Evolutionary conservation across 2,113 vertebrate genomes (phyloP), one percentile per base, ranked within the genome.

Genomic region (Nothoprocta perdicaria): DNA sequence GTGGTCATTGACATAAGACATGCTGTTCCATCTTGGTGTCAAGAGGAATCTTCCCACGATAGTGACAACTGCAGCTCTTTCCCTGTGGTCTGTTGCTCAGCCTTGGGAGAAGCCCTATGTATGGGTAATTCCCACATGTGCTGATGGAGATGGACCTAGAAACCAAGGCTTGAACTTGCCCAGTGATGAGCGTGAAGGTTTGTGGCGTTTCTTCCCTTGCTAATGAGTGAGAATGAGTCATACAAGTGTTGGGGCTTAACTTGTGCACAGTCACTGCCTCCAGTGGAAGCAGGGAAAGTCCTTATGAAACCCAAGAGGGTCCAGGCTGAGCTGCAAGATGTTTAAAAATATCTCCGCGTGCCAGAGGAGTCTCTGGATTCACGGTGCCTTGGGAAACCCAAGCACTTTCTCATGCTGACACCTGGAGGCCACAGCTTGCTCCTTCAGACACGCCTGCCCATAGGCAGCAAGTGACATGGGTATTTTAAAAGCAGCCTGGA

Each of bases 341-440:
- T 83, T 93, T 95, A 95, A 95, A 95, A 96, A 96, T 92, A 93
- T 83, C 92, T 88, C 69, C 0, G 66, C 94, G 58, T 95, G 94
- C 91, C 91, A 66, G 85, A 95, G 75, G 84, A 85, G 89, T 93
- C 94, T 87, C 87, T 92, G 96, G 84, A n/a, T 91, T 87, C 80
- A 73, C 65, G 84, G 77, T 1, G 94, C 92, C 91, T 83, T 77
- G 94, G 91, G 89, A 52, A 80, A 88, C 84, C 68, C 91, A 96
- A 95, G 95, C 95, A 94, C 94, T 95, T 94, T 96, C 96, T 93
- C 95, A 92, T 96, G 91, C 95, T 96, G 96, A 96, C 96, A 96
- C 95, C 96, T 95, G 94, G 94, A 96, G 96, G 95, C 94, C 95
- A 62, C 85, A 93, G 85, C 92, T 83, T 50, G 95, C 58, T 94